Evolutionary conservation across 2,888 invertebrate genomes (phyloP).

Genomic region (Andrena fulva): DNA sequence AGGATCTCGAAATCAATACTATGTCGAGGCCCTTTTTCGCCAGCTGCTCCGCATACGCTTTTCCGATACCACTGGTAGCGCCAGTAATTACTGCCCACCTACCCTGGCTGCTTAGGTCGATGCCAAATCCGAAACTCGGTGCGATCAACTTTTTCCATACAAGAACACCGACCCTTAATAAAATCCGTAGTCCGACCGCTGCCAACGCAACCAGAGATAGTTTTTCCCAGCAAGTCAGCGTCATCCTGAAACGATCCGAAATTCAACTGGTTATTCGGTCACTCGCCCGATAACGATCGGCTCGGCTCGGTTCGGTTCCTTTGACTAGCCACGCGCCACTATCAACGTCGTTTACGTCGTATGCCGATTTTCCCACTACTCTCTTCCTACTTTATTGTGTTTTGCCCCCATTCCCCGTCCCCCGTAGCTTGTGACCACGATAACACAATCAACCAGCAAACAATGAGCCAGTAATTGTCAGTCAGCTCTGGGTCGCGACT

Average conservation of each 20-base stretch:
- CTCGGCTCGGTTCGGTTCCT: not conserved
- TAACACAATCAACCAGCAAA: not conserved
- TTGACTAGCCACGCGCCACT: not conserved
- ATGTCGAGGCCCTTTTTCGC: slow-evolving; percentile 92
- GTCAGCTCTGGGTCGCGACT: not conserved
- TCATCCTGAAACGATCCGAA: slow-evolving; percentile 75
- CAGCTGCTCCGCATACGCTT: slow-evolving; percentile 92
- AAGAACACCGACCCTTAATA: slow-evolving; percentile 72
- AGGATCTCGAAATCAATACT: slow-evolving; percentile 92
- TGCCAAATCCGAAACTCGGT: slow-evolving; percentile 78
- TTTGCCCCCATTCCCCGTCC: no score
- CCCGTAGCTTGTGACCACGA: not conserved
- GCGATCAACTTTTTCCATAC: slow-evolving; percentile 81
- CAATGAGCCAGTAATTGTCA: slow-evolving; percentile 9
- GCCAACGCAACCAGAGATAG: slow-evolving; percentile 78
- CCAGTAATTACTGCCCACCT: slow-evolving; percentile 91
- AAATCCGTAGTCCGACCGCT: slow-evolving; percentile 77
- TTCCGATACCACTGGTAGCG: slow-evolving; percentile 95
- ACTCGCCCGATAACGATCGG: not conserved
- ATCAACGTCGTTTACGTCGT: not conserved
- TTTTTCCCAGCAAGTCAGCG: slow-evolving; percentile 81
- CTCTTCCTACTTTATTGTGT: not conserved
- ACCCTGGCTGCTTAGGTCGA: slow-evolving; percentile 80
- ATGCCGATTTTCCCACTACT: not conserved
- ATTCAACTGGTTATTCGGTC: not conserved